Base-by-base conservation (phyloP, 2,888 invertebrate species). In the Dione vanillae region DNA sequence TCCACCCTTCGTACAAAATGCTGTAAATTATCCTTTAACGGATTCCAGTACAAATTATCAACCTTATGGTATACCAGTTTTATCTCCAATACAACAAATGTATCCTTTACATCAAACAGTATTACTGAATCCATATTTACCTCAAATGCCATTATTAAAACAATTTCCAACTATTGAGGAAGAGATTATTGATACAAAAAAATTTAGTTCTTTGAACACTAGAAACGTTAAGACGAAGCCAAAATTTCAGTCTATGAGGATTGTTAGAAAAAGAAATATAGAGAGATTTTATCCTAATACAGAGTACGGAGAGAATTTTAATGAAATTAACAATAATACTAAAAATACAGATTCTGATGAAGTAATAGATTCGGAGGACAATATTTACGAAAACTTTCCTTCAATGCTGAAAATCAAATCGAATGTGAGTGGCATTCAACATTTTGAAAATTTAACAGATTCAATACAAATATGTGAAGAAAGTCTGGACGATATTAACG, bases 401-500 rank as follows among this genome's bases (percentile, higher is more conserved):
- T 85, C 88, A n/a, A 75, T 88, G 49, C 81, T 85, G 5, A 86
- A 82, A 83, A 80, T 85, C 0, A 88, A 87, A 72, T 85, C 89
- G 6, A 83, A 89, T 75, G 88, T 91, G 67, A 92, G 91, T 78
- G 92, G 90, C 10, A 83, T 90, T 2, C 91, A 91, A 72, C 82
- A 92, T 71, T 95, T 95, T 83, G 95, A 96, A 83, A 95, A 96
- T 81, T 85, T 96, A 68, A 95, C 95, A 54, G 95, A 95, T 82
- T 95, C 95, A 16, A 95, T 95, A 75, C 95, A 95, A 87, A 94
- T 95, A 40, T 94, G 94, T 73, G 95, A 95, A 83, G 94, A 94
- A 74, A 90, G 84, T 62, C 80, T 83, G 35, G 82, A 87, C 66
- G 75, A 79, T 16, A 77, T 88, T 2, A 86, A 85, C 75, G 73